These are phyloP conservation scores for Mionectes macconnelli DNA, from an alignment of 2,113 vertebrate species.

Conservation along the genomic window DNA sequence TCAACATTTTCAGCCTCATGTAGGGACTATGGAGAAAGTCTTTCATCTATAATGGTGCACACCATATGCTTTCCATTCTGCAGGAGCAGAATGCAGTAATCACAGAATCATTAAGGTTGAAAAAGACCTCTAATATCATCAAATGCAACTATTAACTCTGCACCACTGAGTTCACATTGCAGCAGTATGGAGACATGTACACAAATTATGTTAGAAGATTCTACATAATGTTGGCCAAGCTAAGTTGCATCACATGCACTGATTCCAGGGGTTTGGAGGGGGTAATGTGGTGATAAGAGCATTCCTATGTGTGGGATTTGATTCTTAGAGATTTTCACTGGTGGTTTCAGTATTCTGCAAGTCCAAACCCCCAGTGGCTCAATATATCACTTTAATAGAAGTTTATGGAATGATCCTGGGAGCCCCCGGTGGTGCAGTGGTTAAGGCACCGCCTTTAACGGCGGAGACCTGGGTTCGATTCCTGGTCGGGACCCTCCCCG, in stretches of 20 bases:
- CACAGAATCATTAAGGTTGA: not conserved
- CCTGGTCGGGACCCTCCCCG: too few species aligned
- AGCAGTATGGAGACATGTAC: not conserved
- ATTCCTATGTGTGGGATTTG: not conserved
- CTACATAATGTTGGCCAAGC: not conserved
- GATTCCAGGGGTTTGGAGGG: not conserved
- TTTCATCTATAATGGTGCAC: not conserved
- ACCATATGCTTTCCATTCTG: not conserved
- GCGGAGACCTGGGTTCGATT: too few species aligned
- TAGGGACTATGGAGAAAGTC: not conserved
- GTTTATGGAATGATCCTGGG: not conserved
- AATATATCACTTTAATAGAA: not conserved
- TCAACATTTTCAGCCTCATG: not conserved
- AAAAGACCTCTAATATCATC: not conserved
- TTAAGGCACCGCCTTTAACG: too few species aligned
- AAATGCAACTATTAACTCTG: not conserved
- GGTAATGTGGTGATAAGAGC: not conserved
- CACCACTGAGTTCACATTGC: accelerated
- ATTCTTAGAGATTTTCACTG: not conserved
- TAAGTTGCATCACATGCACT: not conserved
- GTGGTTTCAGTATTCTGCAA: not conserved
- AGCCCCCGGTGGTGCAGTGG: too few species aligned
- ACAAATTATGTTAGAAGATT: not conserved
- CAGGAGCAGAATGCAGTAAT: not conserved
- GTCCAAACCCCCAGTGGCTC: accelerated